Evolutionary conservation across 2,888 invertebrate species (phyloP).

Genomic region (Clistopyga incitator): DNA sequence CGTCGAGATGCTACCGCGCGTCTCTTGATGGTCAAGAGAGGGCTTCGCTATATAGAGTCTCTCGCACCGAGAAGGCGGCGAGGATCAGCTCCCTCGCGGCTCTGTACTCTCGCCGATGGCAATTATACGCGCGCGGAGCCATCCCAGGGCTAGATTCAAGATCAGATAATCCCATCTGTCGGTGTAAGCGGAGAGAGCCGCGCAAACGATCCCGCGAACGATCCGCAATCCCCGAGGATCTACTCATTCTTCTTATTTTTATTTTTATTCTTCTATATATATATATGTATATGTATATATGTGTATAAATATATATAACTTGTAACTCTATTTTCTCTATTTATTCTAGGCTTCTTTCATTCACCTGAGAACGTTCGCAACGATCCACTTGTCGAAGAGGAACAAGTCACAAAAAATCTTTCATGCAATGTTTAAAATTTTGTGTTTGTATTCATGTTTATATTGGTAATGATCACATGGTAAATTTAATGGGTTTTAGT

Average conservation of each 20-base stretch:
- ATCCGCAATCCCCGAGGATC: slow-evolving; percentile 72
- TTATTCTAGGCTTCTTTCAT: slow-evolving; percentile 31
- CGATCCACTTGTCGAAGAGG: slow-evolving; percentile 12
- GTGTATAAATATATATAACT: not conserved
- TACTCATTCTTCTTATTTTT: slow-evolving; percentile 64
- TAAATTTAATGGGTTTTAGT: too few relatives aligned
- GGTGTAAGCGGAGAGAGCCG: slow-evolving; percentile 76
- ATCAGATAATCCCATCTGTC: slow-evolving; percentile 83
- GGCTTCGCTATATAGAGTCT: slow-evolving; percentile 29
- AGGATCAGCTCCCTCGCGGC: slow-evolving; percentile 59
- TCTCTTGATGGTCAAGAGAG: slow-evolving; percentile 59
- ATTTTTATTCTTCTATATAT: slow-evolving; percentile 20
- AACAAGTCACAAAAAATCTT: not conserved
- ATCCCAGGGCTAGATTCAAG: slow-evolving; percentile 81
- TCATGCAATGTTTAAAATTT: not conserved
- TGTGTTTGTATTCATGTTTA: too few relatives aligned
- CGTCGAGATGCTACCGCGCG: slow-evolving; percentile 53
- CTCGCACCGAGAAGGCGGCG: slow-evolving; percentile 61
- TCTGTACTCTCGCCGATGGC: slow-evolving; percentile 75
- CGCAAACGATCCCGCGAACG: slow-evolving; percentile 81
- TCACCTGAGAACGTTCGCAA: not conserved
- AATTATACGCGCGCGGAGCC: slow-evolving; percentile 81
- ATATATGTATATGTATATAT: not conserved
- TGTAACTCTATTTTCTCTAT: slow-evolving; percentile 15
- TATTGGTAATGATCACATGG: too few relatives aligned